Evolutionary conservation across 2,113 vertebrate species (phyloP), one percentile per base, ranked within the genome.

Genomic region (Kryptolebias marmoratus): DNA sequence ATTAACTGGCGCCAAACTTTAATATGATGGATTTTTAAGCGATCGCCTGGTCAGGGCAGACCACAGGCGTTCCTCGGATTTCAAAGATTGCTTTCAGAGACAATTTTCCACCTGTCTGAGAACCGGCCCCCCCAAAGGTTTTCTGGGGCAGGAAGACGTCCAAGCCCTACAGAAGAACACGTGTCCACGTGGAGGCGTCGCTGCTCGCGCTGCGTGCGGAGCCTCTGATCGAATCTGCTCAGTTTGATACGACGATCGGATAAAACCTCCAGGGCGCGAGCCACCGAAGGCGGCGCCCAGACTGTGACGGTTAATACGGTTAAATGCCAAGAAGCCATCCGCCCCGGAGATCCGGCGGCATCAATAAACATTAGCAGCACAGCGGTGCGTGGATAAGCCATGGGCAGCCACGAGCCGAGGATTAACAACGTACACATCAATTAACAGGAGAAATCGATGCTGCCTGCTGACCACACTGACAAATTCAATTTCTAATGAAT

Each of bases 31-130:
- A 42, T 42, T 71, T 60, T 42, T 48, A 22, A 73, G 68, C 77
- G n/a, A 14, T 75, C 2, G 32, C 30, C 36, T 31, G 12, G 54
- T 81, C 82, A 65, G 44, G 74, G 58, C 55, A 57, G 69, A 70
- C 59, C 53, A 14, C 77, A 18, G 45, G 67, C 57, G 48, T 67
- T 71, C 70, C 70, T 81, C 49, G 31, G 27, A 60, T 62, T 75
- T 78, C 67, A 75, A 73, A 77, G 65, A 76, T 71, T 64, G 75
- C 82, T 88, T 58, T 53, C 69, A 70, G 81, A 73, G 79, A 81
- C 76, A 77, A 84, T 89, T 86, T 81, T 84, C 80, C 80, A 89
- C 80, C 82, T 82, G 82, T 75, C 84, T 74, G 71, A 82, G 58
- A 82, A 77, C 44, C 13, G 10, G 63, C 65, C 68, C 61, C 64